phyloP scores from a whole-genome alignment of 2,113 vertebrate species.

The Sigmodon hispidus region DNA sequence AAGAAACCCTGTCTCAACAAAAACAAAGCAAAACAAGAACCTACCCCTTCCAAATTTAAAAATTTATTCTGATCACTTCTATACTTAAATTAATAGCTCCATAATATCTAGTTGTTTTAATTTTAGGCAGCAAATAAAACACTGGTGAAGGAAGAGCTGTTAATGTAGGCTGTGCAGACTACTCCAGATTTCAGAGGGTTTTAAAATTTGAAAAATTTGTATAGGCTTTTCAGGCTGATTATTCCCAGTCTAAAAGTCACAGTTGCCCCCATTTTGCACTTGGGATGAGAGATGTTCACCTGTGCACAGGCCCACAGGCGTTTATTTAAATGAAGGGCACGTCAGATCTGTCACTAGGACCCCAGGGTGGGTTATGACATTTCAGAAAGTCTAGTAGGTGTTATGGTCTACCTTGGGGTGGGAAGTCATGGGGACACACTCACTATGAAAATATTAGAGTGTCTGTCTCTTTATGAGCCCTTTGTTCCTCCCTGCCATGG shows the following conservation, averaged over 20 bases:
- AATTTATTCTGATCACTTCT: background rate
- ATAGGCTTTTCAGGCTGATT: background rate
- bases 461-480: background rate
- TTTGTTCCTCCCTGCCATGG: background rate
- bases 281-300: background rate
- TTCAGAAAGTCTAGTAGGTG: constrained; percentile 11
- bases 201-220: background rate
- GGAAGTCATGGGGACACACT: background rate
- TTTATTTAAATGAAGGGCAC: background rate
- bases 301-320: background rate
- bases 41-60: background rate
- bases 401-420: background rate
- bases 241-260: background rate
- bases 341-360: background rate
- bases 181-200: background rate
- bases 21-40: background rate
- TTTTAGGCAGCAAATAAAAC: constrained; percentile 17
- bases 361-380: background rate
- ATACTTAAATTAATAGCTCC: constrained; percentile 24
- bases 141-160: background rate
- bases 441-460: background rate
- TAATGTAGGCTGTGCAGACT: background rate
- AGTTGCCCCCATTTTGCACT: background rate
- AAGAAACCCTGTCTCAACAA: background rate
- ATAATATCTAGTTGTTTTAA: background rate